phyloP scores from a whole-genome alignment of 2,113 vertebrate species.

The Bolborhynchus lineola region DNA sequence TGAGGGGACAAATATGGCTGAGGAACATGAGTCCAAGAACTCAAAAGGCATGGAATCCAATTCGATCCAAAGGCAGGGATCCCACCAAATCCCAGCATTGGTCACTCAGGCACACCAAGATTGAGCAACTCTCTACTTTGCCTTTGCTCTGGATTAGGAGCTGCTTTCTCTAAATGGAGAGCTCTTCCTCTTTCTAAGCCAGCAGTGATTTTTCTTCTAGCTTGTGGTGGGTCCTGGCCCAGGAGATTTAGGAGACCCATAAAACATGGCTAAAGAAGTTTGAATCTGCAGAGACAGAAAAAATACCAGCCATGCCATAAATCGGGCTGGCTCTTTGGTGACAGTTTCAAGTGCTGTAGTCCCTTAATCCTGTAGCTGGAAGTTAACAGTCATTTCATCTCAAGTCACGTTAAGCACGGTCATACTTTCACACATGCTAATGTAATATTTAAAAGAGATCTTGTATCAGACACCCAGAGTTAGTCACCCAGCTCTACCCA shows the following conservation, averaged over 20 bases:
- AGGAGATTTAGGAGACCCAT: not conserved
- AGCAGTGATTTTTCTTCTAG: not conserved
- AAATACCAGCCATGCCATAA: not conserved
- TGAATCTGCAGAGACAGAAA: not conserved
- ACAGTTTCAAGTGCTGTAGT: not conserved
- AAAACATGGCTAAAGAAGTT: not conserved
- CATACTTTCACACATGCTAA: fast-evolving
- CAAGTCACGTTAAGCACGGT: fast-evolving
- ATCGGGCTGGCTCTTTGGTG: not conserved
- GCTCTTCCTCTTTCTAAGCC: not conserved
- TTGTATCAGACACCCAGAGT: not conserved
- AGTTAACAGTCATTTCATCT: not conserved
- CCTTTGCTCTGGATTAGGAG: not conserved
- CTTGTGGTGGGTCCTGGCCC: not conserved
- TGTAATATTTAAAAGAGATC: not conserved
- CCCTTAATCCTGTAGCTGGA: not conserved
- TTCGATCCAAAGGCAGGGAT: not conserved
- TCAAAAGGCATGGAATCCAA: not conserved
- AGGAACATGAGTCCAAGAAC: not conserved
- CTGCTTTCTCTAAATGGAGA: not conserved
- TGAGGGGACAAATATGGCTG: not conserved
- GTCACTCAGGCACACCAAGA: not conserved
- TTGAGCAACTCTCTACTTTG: fast-evolving
- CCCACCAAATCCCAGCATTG: fast-evolving
- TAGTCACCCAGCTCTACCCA: not conserved